Percentiles rank a stretch among this genome's conserved stretches.
phyloP scores from a whole-genome alignment of 2,113 vertebrate genomes.

The Sinocyclocheilus anshuiensis region DNA sequence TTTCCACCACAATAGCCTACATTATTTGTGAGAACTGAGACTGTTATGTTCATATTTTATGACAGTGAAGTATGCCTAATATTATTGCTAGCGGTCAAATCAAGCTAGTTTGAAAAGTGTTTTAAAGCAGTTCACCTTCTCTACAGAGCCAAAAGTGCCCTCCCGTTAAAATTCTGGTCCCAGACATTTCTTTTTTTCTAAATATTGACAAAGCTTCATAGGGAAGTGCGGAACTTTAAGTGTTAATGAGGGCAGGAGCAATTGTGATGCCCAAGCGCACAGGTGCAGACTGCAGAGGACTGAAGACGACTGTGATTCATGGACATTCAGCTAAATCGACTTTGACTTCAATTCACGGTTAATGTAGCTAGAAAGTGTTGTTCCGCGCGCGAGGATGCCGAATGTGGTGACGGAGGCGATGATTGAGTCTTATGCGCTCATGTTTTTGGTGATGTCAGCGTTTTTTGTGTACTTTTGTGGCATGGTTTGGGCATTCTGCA shows the following conservation, averaged over 20 bases:
- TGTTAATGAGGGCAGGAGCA: background rate
- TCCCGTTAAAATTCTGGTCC: background rate
- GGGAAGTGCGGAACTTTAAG: background rate
- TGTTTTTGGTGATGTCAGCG: conserved; percentile 77
- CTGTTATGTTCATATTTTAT: background rate
- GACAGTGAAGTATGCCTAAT: too few relatives aligned
- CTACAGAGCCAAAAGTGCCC: too few relatives aligned
- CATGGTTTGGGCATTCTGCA: conserved; percentile 81
- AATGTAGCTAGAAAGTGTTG: background rate
- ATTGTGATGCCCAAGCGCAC: background rate
- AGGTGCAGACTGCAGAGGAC: background rate
- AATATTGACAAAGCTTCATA: background rate
- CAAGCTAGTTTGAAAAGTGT: background rate
- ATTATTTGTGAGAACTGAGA: background rate
- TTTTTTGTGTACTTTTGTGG: conserved; percentile 79
- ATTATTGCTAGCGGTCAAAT: background rate
- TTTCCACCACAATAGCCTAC: background rate
- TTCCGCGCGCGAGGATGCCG: conserved; percentile 61
- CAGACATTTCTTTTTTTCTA: too few relatives aligned
- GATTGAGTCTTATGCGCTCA: conserved; percentile 78
- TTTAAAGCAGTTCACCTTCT: background rate
- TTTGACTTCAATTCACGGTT: background rate
- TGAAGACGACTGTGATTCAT: conserved; percentile 14
- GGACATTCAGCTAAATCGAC: background rate
- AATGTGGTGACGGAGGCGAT: conserved; percentile 74